Base-by-base conservation (phyloP, 2,797 vertebrate genomes). In the Remorina albescens region DNA sequence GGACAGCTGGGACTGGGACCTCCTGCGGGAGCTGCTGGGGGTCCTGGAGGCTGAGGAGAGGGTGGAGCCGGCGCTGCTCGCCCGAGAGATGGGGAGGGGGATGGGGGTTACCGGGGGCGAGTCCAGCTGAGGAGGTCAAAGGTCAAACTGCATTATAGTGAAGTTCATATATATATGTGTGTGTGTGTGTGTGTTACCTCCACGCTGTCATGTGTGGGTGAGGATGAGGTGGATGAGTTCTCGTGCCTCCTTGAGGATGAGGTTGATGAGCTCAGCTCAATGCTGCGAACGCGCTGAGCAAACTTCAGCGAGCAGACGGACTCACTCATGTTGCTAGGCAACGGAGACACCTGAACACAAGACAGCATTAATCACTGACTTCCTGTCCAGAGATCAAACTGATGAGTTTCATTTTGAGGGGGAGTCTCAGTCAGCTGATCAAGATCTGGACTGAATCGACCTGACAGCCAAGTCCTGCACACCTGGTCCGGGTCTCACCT, bases 301-400 rank as follows among this genome's bases (percentile, higher is more conserved):
- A 99, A 99, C 93, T 98, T 97, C 50, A 99, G 94, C n/a, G 98
- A 99, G 76, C 97, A 99, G n/a, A 99, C 91, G 0, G 97, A 98
- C 93, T 99, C 98, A 0, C 95, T 97, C 67, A 94, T 92, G 82
- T 99, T 97, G 26, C 91, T 93, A 68, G 96, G 94, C 0, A 95
- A 89, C 0, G 98, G 97, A 42, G 98, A 98, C 10, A 98, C 96
- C 98, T 99, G 88, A 46, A 25, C 12, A 47, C 25, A 59, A 9
- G 13, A 18, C 3, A 2, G 8, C n/a, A n/a, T n/a, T n/a, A n/a
- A n/a, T n/a, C n/a, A n/a, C n/a, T n/a, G n/a, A n/a, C n/a, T n/a
- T n/a, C n/a, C n/a, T n/a, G n/a, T n/a, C n/a, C n/a, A n/a, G n/a
- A n/a, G n/a, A n/a, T n/a, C n/a, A n/a, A n/a, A n/a, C n/a, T n/a